Evolutionary conservation across 2,113 vertebrate genomes (phyloP), one percentile per base, ranked within the genome.

Genomic region (Halichoerus grypus): DNA sequence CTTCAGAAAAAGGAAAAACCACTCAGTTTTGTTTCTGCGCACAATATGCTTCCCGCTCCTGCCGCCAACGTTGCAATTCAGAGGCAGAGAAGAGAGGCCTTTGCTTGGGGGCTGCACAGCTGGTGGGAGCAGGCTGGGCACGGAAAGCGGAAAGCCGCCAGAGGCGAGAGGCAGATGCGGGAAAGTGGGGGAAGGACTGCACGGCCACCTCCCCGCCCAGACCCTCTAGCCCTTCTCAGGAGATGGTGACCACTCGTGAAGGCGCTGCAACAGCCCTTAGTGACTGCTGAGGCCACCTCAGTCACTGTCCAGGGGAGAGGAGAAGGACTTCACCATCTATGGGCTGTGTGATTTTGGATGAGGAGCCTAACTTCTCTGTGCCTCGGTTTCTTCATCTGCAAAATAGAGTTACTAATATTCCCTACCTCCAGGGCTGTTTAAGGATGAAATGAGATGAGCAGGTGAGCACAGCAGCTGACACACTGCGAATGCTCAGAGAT

Each of bases 1-100:
- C 97, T 98, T 98, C 97, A 83, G 97, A 95, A 98, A 98, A 95
- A 94, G 94, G 97, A 94, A 97, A 97, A 98, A 77, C 82, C 89
- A 95, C 93, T 97, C 53, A 2, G 82, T 96, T 96, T 94, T 96
- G 96, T 97, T 97, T 97, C 98, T 97, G 96, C 2, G 16, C 93
- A 91, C 94, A 98, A 98, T 46, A 0, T 71, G 97, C 74, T 97
- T 96, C 97, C 97, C 13, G 93, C 90, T 97, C 96, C 77, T 97
- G 57, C 97, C 85, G 76, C 97, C 97, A 98, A 97, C 97, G 97
- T 98, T 28, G 96, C 92, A 97, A 93, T 96, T 97, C 93, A 96
- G 92, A 96, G 85, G 96, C 95, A 95, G 83, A 88, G 91, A 95
- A 80, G 94, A 97, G 84, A 98, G 88, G 92, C 57, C 84, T 53